These are phyloP conservation scores for Paguma larvata DNA, from an alignment of 2,797 vertebrate genomes.

Conservation along the genomic window DNA sequence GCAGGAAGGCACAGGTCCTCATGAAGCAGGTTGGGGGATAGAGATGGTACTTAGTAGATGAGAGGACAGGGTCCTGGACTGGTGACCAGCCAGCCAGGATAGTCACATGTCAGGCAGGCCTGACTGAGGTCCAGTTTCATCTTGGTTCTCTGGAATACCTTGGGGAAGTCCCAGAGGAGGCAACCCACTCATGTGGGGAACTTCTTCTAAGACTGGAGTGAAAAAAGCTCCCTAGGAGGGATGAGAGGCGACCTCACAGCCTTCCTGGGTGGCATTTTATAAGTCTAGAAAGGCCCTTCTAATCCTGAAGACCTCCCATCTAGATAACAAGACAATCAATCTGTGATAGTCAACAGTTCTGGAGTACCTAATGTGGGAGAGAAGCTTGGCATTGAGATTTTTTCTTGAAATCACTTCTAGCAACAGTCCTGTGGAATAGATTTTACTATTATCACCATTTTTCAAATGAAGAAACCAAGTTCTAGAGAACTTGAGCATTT, in stretches of 20 bases:
- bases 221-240: neutral
- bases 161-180: conserved; percentile 61
- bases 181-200: conserved; percentile 35
- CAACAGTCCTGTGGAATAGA: neutral
- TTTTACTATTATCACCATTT: neutral
- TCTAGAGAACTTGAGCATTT: neutral
- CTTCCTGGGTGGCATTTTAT: neutral
- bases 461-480: neutral
- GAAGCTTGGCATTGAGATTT: neutral
- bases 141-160: conserved; percentile 67
- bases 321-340: neutral
- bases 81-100: neutral
- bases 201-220: neutral
- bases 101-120: neutral
- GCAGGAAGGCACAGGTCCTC: rapidly evolving
- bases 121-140: neutral
- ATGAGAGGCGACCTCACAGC: neutral
- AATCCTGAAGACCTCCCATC: neutral
- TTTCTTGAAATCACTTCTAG: neutral
- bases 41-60: neutral
- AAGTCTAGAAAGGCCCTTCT: neutral
- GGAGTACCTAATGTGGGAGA: neutral
- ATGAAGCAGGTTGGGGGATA: rapidly evolving
- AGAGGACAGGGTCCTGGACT: neutral
- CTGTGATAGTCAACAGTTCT: rapidly evolving